Evolutionary conservation across 2,888 invertebrate species (phyloP).

Genomic region (Poecilus cupreus): DNA sequence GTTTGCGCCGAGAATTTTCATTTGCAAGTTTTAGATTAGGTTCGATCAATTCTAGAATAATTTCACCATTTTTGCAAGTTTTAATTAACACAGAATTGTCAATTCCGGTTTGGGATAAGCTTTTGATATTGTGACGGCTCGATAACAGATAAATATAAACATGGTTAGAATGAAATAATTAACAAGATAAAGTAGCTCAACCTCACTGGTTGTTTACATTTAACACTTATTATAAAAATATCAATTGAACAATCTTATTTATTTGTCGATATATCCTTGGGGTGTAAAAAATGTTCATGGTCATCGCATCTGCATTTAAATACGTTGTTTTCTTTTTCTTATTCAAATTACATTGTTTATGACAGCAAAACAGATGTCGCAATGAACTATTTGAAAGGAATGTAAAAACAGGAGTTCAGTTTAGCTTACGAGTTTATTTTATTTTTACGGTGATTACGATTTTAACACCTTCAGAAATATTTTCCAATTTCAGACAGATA

Average conservation of each 20-base stretch:
- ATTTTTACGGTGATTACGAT: background rate
- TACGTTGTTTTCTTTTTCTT: slow-evolving; percentile 8
- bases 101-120: no score
- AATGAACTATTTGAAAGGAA: background rate
- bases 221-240: background rate
- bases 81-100: no score
- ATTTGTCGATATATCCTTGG: slow-evolving; percentile 1
- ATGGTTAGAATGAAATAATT: background rate
- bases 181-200: background rate
- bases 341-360: slow-evolving; percentile 28
- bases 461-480: slow-evolving; percentile 7
- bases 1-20: no score
- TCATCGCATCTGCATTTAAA: slow-evolving; percentile 22
- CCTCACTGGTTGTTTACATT: background rate
- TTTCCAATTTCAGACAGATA: no score
- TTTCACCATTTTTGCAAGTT: no score
- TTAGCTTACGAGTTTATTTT: no score
- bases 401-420: background rate
- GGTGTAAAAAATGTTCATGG: background rate
- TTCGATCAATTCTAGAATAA: no score
- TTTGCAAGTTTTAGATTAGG: no score
- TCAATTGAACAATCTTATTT: background rate
- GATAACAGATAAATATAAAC: no score
- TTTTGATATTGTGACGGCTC: no score
- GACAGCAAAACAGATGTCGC: slow-evolving; percentile 8